Base-by-base conservation (phyloP, 2,888 invertebrate genomes). In the Sarcophaga carnaria region DNA sequence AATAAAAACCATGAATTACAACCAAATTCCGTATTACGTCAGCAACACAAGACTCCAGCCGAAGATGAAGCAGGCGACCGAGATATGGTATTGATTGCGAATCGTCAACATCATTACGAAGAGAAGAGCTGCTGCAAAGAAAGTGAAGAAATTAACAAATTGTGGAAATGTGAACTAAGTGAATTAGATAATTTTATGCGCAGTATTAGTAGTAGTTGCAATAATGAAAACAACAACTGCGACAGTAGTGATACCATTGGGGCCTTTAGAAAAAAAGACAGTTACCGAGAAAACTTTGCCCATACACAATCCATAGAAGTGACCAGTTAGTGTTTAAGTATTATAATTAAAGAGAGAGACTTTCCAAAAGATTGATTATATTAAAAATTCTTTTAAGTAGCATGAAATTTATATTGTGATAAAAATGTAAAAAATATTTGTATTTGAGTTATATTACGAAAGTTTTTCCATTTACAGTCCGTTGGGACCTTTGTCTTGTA, bases 111-210 rank as follows among this genome's bases (percentile, higher is more conserved):
- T 17, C 17, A 54, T 22, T 37, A 22, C 79, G 86, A 89, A 54
- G 83, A 83, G 79, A 87, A 89, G 69, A 89, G 89, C 74, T 90
- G 89, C 74, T 90, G 90, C 75, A 90, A 91, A 77, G 89, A 90
- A 81, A 90, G 89, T 86, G 90, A 89, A 82, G 90, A 91, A 88
- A 88, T 92, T 67, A 90, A 90, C 77, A 91, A 91, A 89, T 88
- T 93, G 86, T 93, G 93, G 93, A 93, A 91, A 89, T 93, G 94
- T 89, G 95, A 95, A 90, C 92, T 95, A 72, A 94, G 93, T 91
- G 94, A 94, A 89, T 91, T 95, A 89, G 94, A 95, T 91, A 93
- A 92, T 88, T 95, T 95, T 90, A 95, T 95, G 94, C 94, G 93
- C 75, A 94, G 94, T 90, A 91, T 95, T 83, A 94, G 93, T 89